Evolutionary conservation across 2,888 invertebrate species (phyloP).

Genomic region (Silvanus unidentatus): DNA sequence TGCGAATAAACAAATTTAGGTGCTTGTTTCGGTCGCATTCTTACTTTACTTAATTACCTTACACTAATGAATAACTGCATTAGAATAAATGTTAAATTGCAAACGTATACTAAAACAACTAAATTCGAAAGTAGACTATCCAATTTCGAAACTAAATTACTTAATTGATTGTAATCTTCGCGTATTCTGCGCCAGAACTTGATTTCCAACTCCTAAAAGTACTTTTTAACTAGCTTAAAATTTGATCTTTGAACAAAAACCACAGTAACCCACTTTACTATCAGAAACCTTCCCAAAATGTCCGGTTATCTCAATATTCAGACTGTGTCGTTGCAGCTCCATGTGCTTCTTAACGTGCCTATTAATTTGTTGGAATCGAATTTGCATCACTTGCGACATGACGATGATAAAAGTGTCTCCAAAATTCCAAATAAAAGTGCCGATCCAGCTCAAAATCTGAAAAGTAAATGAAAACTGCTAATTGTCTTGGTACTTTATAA

Average conservation of each 20-base stretch:
- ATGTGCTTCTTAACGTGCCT: no score
- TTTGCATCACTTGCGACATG: constrained; percentile 58
- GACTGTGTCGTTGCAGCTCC: no score
- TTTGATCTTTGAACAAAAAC: no score
- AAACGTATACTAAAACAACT: constrained; percentile 21
- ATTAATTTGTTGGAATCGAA: constrained; percentile 52
- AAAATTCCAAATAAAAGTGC: constrained; percentile 58
- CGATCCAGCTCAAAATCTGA: constrained; percentile 18
- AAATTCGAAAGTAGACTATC: constrained; percentile 21
- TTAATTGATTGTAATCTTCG: constrained; percentile 22
- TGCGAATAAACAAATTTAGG: no score
- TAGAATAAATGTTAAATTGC: constrained; percentile 24
- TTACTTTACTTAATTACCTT: constrained; percentile 36
- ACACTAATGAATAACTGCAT: constrained; percentile 26
- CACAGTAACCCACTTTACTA: no score
- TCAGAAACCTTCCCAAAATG: no score
- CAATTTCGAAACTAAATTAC: constrained; percentile 14
- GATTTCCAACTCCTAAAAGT: background rate
- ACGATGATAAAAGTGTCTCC: constrained; percentile 65
- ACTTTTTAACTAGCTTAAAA: no score
- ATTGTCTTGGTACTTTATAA: background rate
- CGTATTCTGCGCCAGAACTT: constrained; percentile 22
- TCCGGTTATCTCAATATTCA: no score
- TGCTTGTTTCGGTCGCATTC: background rate
- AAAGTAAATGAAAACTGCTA: constrained; percentile 2